A percentile compares a stretch with the other conserved stretches of the same genome.
Conservation (phyloP, 2,888 invertebrate genomes). For the Spisula solida region DNA sequence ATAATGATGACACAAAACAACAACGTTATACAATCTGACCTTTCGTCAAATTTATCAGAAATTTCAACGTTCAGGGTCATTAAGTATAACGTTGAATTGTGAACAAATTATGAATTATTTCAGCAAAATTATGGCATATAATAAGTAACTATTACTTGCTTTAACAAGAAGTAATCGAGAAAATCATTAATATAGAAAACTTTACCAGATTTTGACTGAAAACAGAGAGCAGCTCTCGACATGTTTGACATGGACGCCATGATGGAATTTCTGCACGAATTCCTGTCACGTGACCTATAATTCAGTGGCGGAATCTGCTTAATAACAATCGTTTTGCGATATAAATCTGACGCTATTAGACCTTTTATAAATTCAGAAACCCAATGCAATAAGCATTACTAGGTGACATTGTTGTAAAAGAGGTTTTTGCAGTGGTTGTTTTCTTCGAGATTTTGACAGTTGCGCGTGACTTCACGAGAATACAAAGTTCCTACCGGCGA, state of each 20-base stretch:
- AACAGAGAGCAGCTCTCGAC: constrained; percentile 45
- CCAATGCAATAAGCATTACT: background rate
- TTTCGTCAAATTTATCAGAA: background rate
- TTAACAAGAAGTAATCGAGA: background rate
- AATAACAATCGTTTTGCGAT: background rate
- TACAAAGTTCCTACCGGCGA: constrained; percentile 76
- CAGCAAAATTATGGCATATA: background rate
- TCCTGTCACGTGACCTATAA: constrained; percentile 51
- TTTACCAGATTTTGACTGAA: constrained; percentile 61
- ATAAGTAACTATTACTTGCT: background rate
- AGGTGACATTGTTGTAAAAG: constrained; percentile 6
- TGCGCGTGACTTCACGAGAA: constrained; percentile 73
- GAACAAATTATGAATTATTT: background rate
- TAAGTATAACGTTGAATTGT: constrained; percentile 11
- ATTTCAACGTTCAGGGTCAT: background rate
- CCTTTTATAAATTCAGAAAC: background rate
- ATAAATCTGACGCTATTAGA: background rate
- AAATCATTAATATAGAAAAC: background rate
- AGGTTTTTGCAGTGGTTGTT: background rate
- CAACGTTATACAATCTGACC: constrained; percentile 60
- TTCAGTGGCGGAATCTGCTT: background rate
- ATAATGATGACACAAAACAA: too few species aligned
- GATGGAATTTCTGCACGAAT: constrained; percentile 57
- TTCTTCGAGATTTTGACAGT: constrained; percentile 38
- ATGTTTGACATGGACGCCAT: constrained; percentile 66